These are phyloP conservation scores for Laupala kohalensis DNA, from an alignment of 1,140 invertebrate species.

Conservation along the genomic window DNA sequence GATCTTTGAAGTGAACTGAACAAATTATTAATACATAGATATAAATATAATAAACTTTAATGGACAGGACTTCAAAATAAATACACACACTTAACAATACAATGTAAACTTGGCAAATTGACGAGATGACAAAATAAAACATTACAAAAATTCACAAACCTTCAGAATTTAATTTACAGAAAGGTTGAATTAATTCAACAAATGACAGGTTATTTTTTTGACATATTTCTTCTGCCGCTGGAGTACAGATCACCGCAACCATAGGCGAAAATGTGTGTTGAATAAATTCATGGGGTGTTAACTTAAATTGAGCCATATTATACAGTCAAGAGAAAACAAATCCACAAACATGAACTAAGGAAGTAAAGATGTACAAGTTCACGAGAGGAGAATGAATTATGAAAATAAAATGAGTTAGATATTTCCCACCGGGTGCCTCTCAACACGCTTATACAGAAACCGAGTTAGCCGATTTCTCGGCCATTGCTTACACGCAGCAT, in stretches of 20 bases:
- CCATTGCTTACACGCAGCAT: no score
- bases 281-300: constrained; percentile 73
- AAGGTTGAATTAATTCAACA: constrained; percentile 80
- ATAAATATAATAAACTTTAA: not conserved
- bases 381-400: no score
- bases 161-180: constrained; percentile 64
- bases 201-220: constrained; percentile 85
- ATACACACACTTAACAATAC: not conserved
- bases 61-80: not conserved
- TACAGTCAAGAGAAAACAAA: no score
- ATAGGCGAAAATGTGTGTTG: constrained; percentile 78
- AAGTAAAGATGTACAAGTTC: no score
- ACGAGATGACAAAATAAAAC: no score
- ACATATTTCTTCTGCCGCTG: constrained; percentile 66
- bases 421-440: no score
- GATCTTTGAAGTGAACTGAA: constrained; percentile 70
- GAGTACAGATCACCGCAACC: constrained; percentile 70
- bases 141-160: constrained; percentile 33
- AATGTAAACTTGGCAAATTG: no score
- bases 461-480: no score
- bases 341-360: no score
- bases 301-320: constrained; percentile 46
- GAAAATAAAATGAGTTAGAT: no score
- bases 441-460: no score
- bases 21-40: constrained; percentile 16